Evolutionary conservation across 2,797 vertebrate species (phyloP).

Genomic region (Myoxocephalus aenaeus): DNA sequence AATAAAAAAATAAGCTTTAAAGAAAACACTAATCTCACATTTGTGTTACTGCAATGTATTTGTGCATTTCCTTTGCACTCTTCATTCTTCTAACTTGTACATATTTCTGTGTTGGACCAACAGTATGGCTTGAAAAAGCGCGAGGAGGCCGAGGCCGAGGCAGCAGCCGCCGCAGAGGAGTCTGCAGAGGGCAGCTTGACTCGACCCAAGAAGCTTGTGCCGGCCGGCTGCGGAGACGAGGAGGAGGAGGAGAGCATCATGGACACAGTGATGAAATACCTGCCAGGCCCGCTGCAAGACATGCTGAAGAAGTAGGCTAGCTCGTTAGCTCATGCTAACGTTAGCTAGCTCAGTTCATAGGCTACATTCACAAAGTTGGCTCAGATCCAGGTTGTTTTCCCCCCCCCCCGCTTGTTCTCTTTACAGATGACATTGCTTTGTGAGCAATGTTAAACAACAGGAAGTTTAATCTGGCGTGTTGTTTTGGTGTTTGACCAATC

Average conservation of each 20-base stretch:
- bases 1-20: not conserved
- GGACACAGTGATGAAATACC: conserved; percentile 98
- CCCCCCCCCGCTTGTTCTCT: conserved; percentile 3
- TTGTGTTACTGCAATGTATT: not conserved
- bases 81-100: not conserved
- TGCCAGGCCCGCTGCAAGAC: conserved; percentile 97
- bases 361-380: conserved; percentile 65
- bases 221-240: conserved; percentile 95
- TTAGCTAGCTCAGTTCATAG: conserved; percentile 59
- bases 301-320: conserved; percentile 95
- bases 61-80: not conserved
- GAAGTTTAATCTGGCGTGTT: not conserved
- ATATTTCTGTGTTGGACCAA: conserved; percentile 11
- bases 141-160: conserved; percentile 94
- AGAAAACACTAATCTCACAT: not conserved
- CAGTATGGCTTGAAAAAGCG: conserved; percentile 93
- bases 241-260: conserved; percentile 96
- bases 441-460: not conserved
- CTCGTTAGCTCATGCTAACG: conserved; percentile 49
- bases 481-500: conserved; percentile 38
- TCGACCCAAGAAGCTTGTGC: conserved; percentile 93
- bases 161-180: conserved; percentile 92
- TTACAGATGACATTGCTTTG: conserved; percentile 16
- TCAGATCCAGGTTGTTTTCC: conserved; percentile 39
- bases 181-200: conserved; percentile 93